A percentile compares a stretch with the other conserved stretches of the same genome.
phyloP scores from a whole-genome alignment of 2,888 invertebrate genomes.

The Herminia tarsipennalis region DNA sequence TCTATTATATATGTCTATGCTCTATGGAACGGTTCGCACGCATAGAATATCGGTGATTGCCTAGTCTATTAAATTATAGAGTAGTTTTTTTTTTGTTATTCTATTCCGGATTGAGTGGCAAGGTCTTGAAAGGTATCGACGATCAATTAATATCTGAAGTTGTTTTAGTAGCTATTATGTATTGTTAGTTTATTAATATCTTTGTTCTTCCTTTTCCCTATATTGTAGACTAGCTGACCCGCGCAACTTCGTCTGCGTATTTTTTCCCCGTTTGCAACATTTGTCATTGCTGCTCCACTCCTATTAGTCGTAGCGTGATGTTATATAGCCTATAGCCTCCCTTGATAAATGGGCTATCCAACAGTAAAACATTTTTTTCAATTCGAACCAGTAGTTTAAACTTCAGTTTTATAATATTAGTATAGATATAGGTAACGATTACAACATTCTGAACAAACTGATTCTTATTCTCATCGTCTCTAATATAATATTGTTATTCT shows the following conservation, averaged over 20 bases:
- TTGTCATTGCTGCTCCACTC: too few relatives aligned
- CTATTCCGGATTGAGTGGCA: constrained; percentile 28
- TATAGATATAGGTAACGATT: too few relatives aligned
- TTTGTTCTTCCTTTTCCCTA: constrained; percentile 4
- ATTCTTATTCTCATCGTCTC: constrained; percentile 43
- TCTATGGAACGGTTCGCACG: constrained; percentile 24
- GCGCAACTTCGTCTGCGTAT: too few relatives aligned
- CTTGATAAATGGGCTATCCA: too few relatives aligned
- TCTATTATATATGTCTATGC: constrained; percentile 12
- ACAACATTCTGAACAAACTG: constrained; percentile 29
- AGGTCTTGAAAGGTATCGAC: constrained; percentile 20
- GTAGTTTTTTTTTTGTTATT: constrained; percentile 11
- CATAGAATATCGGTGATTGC: constrained; percentile 13
- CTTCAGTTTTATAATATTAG: too few relatives aligned
- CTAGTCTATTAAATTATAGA: not conserved
- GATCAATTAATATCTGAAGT: constrained; percentile 1
- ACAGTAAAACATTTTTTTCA: too few relatives aligned
- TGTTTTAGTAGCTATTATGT: not conserved
- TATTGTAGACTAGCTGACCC: too few relatives aligned
- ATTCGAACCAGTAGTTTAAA: too few relatives aligned
- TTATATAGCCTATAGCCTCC: too few relatives aligned
- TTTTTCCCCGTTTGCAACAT: too few relatives aligned
- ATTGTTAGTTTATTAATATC: constrained; percentile 1
- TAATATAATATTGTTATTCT: constrained; percentile 53
- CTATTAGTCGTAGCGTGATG: too few relatives aligned